Percentiles rank a stretch among this genome's conserved stretches.
phyloP scores from a whole-genome alignment of 2,797 vertebrate species.

The Threskiornis aethiopicus region DNA sequence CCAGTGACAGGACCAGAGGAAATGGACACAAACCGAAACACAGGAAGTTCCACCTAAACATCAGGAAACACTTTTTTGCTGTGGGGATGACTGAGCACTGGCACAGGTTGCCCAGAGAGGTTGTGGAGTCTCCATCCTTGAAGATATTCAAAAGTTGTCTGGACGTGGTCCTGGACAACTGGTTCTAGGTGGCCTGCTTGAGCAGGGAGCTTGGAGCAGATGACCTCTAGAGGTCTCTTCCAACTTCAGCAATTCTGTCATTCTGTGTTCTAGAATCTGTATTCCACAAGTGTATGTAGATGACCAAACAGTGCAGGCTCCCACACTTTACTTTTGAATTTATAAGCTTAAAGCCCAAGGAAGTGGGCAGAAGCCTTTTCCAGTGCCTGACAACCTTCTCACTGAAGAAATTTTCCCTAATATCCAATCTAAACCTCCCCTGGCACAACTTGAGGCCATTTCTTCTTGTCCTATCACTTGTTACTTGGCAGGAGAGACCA shows the following conservation, averaged over 20 bases:
- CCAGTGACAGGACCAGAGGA: not conserved
- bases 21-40: not conserved
- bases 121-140: no score
- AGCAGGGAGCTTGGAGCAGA: not conserved
- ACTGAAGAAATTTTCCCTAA: no score
- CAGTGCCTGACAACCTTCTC: not conserved
- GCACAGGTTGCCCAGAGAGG: no score
- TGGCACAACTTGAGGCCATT: no score
- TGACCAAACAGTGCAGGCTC: not conserved
- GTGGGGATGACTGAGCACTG: no score
- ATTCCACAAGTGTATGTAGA: not conserved
- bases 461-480: no score
- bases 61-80: no score
- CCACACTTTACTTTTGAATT: not conserved
- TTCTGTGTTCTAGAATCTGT: not conserved
- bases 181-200: not conserved
- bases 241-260: not conserved
- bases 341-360: not conserved
- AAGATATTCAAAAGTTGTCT: no score
- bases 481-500: no score
- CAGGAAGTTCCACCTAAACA: not conserved
- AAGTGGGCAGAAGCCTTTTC: not conserved
- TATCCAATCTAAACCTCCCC: no score
- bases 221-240: not conserved
- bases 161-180: not conserved